Base-by-base conservation (phyloP, 1,140 invertebrate genomes). In the Dinothrombium tinctorium region DNA sequence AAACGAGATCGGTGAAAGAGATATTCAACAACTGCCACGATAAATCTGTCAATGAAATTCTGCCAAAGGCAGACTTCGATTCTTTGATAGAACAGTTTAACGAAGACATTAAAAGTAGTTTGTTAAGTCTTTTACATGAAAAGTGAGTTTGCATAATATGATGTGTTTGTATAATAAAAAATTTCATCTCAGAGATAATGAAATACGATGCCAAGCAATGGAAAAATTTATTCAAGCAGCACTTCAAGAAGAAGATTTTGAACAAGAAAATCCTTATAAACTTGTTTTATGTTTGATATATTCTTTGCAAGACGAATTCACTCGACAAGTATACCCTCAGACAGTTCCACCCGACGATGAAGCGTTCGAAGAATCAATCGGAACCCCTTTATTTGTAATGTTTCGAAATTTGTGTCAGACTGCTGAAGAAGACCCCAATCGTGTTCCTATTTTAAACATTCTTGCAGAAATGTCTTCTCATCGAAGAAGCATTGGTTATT, bases 361-460 rank as follows among this genome's bases (percentile, higher is more conserved):
- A 47, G 57, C 63, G 8, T 52, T 77, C 14, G 68, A 71, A 49
- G 73, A 76, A 50, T 81, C 76, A 48, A 74, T 82, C 54, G 73
- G 71, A 47, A 71, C 69, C 31, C 77, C 79, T 22, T 53, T 83
- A 32, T 83, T 81, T 59, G 73, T 78, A 11, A 64, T 83, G 55
- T 77, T 79, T 55, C 68, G 75, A 46, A 73, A 72, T 59, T 64
- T 76, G 46, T 70, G 67, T 54, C 67, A 71, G 49, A 65, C 69
- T 45, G 63, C 67, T 35, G 70, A 73, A 51, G 71, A 78, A 50
- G 81, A 86, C 52, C 72, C 73, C 46, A 58, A 72, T 43, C 66
- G 72, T 51, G 74, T 78, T 57, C 62, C 74, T 38, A 59, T 78
- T 45, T 64, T 76, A 45, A 69, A 71, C 51, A 63, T 74, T 35